Conservation (phyloP, 2,797 vertebrate species). For the Martes flavigula region DNA sequence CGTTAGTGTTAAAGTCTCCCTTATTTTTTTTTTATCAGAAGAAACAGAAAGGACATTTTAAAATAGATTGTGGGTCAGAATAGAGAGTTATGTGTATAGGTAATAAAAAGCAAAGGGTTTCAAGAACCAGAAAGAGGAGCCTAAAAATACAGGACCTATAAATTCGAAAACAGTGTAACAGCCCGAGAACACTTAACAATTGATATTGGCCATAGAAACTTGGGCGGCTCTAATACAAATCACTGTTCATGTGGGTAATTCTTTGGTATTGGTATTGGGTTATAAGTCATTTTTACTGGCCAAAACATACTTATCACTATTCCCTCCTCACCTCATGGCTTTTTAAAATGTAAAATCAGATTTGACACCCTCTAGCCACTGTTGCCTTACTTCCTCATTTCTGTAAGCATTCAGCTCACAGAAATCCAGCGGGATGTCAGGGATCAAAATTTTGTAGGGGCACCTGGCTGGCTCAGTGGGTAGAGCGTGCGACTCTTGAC, state of each 20-base stretch:
- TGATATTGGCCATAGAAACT: not conserved
- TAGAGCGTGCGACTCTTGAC: not conserved
- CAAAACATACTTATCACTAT: not conserved
- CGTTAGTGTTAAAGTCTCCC: not conserved
- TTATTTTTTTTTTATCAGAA: not conserved
- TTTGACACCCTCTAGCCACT: not conserved
- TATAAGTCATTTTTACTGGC: constrained; percentile 47
- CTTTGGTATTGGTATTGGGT: not conserved
- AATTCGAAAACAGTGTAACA: not conserved
- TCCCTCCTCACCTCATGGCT: not conserved
- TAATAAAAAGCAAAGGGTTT: constrained; percentile 29
- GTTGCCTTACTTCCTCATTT: not conserved
- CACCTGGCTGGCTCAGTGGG: not conserved
- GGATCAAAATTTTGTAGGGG: not conserved
- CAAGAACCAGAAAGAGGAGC: not conserved
- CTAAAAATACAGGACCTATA: not conserved
- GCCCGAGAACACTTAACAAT: not conserved
- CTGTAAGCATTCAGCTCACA: not conserved
- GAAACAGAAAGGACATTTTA: not conserved
- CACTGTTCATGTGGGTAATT: not conserved
- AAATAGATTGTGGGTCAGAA: not conserved
- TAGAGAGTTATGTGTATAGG: constrained; percentile 3
- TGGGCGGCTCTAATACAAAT: not conserved
- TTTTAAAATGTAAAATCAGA: not conserved
- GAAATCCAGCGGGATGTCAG: not conserved